Percentiles rank a stretch among this genome's conserved stretches.
phyloP scores from a whole-genome alignment of 2,888 invertebrate genomes.

The Drosophila helvetica region DNA sequence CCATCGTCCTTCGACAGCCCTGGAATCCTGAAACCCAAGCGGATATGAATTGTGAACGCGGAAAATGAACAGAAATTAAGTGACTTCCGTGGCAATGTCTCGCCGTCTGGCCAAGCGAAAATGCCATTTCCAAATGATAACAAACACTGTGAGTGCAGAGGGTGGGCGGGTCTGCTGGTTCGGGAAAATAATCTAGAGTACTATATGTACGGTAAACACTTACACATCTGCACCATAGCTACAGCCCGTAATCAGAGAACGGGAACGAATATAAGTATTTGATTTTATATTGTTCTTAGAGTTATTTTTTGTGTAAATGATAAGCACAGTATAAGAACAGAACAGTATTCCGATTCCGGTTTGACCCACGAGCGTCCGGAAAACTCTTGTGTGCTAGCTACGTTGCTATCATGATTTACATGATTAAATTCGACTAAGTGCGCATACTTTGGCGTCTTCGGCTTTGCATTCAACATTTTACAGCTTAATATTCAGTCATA shows the following conservation, averaged over 20 bases:
- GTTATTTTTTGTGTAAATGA: not conserved
- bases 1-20: constrained; percentile 34
- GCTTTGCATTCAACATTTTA: constrained; percentile 61
- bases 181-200: constrained; percentile 10
- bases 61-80: constrained; percentile 82
- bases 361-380: too few relatives aligned
- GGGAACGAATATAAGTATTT: not conserved
- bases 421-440: too few relatives aligned
- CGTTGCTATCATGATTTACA: not conserved
- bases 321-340: too few relatives aligned
- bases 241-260: not conserved
- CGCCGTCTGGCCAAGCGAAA: constrained; percentile 80
- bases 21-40: constrained; percentile 51
- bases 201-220: not conserved
- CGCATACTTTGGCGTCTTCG: too few relatives aligned
- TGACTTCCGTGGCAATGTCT: constrained; percentile 83
- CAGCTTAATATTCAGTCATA: constrained; percentile 69
- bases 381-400: too few relatives aligned
- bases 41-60: constrained; percentile 81
- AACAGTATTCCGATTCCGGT: too few relatives aligned
- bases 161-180: not conserved
- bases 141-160: not conserved
- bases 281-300: not conserved
- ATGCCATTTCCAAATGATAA: constrained; percentile 55
- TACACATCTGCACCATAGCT: too few relatives aligned